phyloP scores from a whole-genome alignment of 23 tunicate species.

The Trididemnum clinides region DNA sequence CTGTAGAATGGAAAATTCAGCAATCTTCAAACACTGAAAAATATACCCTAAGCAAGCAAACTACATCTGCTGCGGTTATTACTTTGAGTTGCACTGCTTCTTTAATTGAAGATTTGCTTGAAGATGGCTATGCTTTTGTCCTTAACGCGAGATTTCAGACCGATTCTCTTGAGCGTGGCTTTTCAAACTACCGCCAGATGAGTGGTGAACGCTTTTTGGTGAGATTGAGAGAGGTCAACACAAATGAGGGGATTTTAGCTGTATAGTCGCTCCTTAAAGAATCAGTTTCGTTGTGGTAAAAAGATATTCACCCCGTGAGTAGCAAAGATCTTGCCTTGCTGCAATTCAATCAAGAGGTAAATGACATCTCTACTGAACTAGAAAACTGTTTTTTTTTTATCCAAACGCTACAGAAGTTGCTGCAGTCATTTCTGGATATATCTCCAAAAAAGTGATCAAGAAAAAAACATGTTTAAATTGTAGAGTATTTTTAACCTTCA shows the following conservation, averaged over 20 bases:
- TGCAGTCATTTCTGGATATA: no score
- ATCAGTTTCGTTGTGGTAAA: background rate
- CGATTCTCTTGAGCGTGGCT: background rate
- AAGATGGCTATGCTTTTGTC: background rate
- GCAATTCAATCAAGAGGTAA: no score
- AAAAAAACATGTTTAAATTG: no score
- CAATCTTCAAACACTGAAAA: background rate
- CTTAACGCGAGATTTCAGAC: background rate
- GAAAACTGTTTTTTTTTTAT: no score
- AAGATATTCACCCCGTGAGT: background rate
- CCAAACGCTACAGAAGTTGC: no score
- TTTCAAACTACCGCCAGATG: conserved; percentile 9
- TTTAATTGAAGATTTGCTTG: background rate
- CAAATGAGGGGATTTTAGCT: background rate
- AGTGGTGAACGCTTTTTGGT: conserved; percentile 8
- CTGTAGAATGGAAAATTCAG: background rate
- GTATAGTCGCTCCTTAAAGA: background rate
- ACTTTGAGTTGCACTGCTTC: conserved; percentile 8
- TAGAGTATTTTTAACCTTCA: no score
- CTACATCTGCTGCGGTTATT: background rate
- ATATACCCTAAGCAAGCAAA: background rate
- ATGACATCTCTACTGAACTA: no score
- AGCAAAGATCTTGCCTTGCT: no score
- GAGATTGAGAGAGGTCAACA: background rate
- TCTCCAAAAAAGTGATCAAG: no score